phyloP scores from a whole-genome alignment of 2,113 vertebrate genomes.

The Actinemys pallida region DNA sequence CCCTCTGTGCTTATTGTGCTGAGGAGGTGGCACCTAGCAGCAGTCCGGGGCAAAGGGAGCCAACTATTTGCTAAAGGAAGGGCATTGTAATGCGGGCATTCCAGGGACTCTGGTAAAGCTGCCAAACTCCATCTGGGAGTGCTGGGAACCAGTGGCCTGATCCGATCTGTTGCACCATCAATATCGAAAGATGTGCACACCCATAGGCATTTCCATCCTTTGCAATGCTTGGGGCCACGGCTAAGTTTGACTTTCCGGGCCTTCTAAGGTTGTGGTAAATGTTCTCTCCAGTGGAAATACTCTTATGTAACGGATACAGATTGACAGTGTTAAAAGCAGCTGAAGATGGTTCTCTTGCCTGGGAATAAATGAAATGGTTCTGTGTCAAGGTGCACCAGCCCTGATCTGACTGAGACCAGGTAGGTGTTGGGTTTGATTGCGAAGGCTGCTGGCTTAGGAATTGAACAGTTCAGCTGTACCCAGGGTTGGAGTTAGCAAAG shows the following conservation, averaged over 20 bases:
- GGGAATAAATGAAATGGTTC: constrained; percentile 36
- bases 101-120: not conserved
- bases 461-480: not conserved
- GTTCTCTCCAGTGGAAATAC: constrained; percentile 24
- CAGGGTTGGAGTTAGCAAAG: not conserved
- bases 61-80: not conserved
- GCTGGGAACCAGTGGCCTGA: not conserved
- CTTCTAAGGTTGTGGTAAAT: not conserved
- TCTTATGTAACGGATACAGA: not conserved
- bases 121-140: not conserved
- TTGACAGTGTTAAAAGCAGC: not conserved
- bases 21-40: not conserved
- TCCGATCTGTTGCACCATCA: not conserved
- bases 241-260: not conserved
- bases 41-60: rapidly evolving
- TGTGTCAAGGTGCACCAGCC: not conserved
- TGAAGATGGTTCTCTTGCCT: not conserved
- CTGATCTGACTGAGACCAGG: not conserved
- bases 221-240: not conserved
- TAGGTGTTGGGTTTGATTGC: not conserved
- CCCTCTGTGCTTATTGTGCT: no score
- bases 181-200: not conserved
- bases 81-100: not conserved
- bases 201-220: not conserved
- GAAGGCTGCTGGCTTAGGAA: not conserved